A percentile compares a stretch with the other conserved stretches of the same genome.
phyloP scores from a whole-genome alignment of 2,888 invertebrate genomes.

The Brachycybe producta region DNA sequence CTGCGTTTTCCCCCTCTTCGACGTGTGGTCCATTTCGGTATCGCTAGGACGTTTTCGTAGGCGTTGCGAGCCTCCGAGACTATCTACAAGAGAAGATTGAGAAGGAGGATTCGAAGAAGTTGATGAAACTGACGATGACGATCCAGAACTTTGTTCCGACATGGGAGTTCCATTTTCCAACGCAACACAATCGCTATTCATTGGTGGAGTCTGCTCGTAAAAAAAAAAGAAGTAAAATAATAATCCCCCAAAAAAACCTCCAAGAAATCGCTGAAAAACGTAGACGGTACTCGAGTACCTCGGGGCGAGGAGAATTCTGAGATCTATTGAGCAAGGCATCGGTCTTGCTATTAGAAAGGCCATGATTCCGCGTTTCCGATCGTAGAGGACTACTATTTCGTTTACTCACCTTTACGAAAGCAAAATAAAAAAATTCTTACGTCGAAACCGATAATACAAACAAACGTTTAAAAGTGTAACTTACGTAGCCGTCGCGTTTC shows the following conservation, averaged over 20 bases:
- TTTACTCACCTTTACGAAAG: not conserved
- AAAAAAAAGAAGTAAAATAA: too few species aligned
- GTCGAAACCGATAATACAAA: not conserved
- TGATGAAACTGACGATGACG: slow-evolving; percentile 1
- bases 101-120: not conserved
- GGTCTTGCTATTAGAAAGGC: not conserved
- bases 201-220: too few species aligned
- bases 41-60: slow-evolving; percentile 8
- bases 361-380: not conserved
- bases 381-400: slow-evolving; percentile 1
- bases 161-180: too few species aligned
- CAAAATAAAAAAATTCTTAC: not conserved
- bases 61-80: not conserved
- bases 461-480: not conserved
- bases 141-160: too few species aligned
- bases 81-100: not conserved
- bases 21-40: slow-evolving; percentile 1
- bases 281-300: too few species aligned
- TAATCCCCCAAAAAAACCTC: too few species aligned
- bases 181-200: too few species aligned
- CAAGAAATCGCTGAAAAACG: too few species aligned
- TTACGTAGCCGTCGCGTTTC: slow-evolving; percentile 21
- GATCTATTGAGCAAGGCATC: not conserved
- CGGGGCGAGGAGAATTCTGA: too few species aligned
- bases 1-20: not conserved